phyloP scores from a whole-genome alignment of 2,113 vertebrate genomes.

The Aix galericulata region DNA sequence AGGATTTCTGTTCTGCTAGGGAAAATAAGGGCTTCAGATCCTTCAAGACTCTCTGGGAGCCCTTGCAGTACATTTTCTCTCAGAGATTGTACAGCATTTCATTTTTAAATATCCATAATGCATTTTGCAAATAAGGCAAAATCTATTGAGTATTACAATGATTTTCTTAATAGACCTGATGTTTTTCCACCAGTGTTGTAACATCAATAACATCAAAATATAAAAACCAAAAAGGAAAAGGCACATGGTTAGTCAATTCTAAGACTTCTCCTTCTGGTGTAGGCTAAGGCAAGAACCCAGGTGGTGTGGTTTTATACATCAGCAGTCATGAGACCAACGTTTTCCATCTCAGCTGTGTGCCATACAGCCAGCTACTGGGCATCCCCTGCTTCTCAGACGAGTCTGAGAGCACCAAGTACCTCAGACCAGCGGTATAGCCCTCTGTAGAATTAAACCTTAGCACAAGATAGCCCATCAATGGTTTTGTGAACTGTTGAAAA shows the following conservation, averaged over 20 bases:
- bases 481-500: constrained; percentile 31
- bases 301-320: background rate
- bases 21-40: background rate
- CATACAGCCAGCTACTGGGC: background rate
- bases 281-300: background rate
- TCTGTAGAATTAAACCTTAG: background rate
- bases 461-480: background rate
- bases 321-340: background rate
- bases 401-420: background rate
- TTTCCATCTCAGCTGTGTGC: background rate
- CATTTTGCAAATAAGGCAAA: background rate
- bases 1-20: background rate
- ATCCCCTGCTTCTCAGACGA: background rate
- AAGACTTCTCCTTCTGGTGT: background rate
- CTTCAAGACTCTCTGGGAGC: background rate
- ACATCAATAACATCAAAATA: background rate
- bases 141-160: background rate
- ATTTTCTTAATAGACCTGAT: background rate
- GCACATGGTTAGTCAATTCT: background rate
- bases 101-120: background rate
- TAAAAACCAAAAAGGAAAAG: background rate
- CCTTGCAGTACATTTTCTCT: background rate
- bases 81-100: background rate
- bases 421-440: background rate
- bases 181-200: background rate